A percentile compares a stretch with the other conserved stretches of the same genome.
These are phyloP conservation scores for Rhinoderma darwinii DNA, from an alignment of 2,113 vertebrate species.

Conservation along the genomic window DNA sequence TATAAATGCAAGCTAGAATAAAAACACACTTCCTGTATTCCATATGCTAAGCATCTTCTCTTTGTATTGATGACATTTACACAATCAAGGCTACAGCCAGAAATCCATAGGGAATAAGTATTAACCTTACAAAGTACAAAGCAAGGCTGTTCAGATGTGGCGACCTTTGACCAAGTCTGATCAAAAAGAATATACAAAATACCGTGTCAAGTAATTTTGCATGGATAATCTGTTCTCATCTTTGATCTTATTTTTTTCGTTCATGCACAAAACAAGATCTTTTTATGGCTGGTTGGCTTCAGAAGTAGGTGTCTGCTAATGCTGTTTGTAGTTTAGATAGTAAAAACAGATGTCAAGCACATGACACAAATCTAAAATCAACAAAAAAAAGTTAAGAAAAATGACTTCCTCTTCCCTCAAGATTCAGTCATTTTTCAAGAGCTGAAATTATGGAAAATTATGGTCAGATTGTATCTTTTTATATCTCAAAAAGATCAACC, in stretches of 20 bases:
- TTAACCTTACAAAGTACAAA: neutral
- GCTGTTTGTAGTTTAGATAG: slow-evolving; percentile 38
- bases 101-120: neutral
- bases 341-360: slow-evolving; percentile 35
- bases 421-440: slow-evolving; percentile 1
- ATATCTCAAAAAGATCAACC: neutral
- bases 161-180: slow-evolving; percentile 25
- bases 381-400: slow-evolving; percentile 3
- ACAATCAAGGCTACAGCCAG: neutral
- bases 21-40: neutral
- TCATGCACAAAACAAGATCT: neutral
- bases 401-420: neutral
- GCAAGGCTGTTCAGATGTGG: slow-evolving; percentile 6
- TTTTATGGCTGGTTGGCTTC: slow-evolving; percentile 43
- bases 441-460: neutral
- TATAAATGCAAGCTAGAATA: no score
- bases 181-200: slow-evolving; percentile 62
- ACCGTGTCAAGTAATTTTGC: slow-evolving; percentile 38
- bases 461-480: neutral
- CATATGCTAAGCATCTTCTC: neutral
- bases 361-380: neutral
- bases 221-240: slow-evolving; percentile 56
- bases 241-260: slow-evolving; percentile 55
- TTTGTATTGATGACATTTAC: neutral
- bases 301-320: neutral